Base-by-base conservation (phyloP, 2,113 vertebrate genomes). In the Lampris incognitus region DNA sequence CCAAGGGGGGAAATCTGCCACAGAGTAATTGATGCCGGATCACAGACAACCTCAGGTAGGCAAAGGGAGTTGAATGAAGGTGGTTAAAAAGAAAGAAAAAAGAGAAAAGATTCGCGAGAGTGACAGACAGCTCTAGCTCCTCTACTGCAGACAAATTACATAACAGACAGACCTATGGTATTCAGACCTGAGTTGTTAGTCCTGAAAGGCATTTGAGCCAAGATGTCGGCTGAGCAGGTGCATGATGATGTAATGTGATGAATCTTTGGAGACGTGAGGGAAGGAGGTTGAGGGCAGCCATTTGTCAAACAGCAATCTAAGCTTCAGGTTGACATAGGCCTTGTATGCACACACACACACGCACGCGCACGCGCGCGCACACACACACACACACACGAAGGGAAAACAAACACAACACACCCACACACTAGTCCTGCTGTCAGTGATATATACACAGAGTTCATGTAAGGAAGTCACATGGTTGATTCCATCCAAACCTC, bases 101-200 rank as follows among this genome's bases (percentile, higher is more conserved):
- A 24, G 24, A 24, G 24, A 24, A 24, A 24, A 24, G 24, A 24
- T 24, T 24, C 2, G 10, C 10, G 40, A 48, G 10, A 44, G 7
- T 46, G 42, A 44, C n/a, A 63, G 61, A 63, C 41, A 44, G 61
- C 39, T n/a, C 6, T 42, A 44, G 57, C 59, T 50, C 76, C 60
- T 89, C 66, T 83, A 72, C 70, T 77, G 63, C 79, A 79, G 82
- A 89, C 86, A 88, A 83, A 84, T 90, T 84, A 88, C 69, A 77
- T 80, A 89, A 88, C 65, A 49, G 67, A 67, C 76, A 77, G 69
- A 63, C 82, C 62, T 57, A 63, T 46, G 68, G 76, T 70, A 75
- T 85, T 66, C 79, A 74, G 85, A 81, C 71, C 70, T 42, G 79
- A 70, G 58, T 74, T 81, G 67, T 76, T 60, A 75, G 82, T 83